Base-by-base conservation (phyloP, 2,113 vertebrate species). In the Garra rufa region DNA sequence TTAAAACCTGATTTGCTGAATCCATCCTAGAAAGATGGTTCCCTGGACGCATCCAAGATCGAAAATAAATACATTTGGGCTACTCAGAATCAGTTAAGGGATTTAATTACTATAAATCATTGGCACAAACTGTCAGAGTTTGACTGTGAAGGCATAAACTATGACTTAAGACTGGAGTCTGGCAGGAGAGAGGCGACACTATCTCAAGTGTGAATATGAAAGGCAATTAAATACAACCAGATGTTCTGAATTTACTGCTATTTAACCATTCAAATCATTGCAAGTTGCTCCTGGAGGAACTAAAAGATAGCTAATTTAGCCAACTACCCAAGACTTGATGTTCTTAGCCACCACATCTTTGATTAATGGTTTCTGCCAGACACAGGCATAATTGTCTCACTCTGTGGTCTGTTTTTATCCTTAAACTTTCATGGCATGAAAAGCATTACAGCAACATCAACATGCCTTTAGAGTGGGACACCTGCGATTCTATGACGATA, bases 401-500 rank as follows among this genome's bases (percentile, higher is more conserved):
- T 52, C 67, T 89, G 57, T 43, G 61, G 19, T 10, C 41, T 84
- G 85, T 75, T 48, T 89, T 88, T 17, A 87, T 89, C 89, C 86
- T 8, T 57, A n/a, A 89, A 75, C 17, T 85, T 88, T 41, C 76
- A 52, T 89, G 82, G 84, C 83, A 87, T 73, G 69, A 34, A 85
- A 59, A 70, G 44, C 57, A 77, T 87, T 80, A 44, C 24, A 61
- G 84, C 50, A 30, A 30, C 86, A 55, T 85, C 74, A 85, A 65
- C 67, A 34, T 79, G 55, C 78, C 84, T 89, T 71, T 87, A 67
- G 17, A 17, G 41, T 84, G 65, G 85, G 67, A 82, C 28, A 15
- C 38, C 21, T 28, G 71, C 8, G 15, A 4, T 50, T 50, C n/a
- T 46, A 10, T 50, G 15, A 50, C 44, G 82, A 83, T 78, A 41